Conservation (phyloP, 2,797 vertebrate species). For the Sebastes taczanowskii region DNA sequence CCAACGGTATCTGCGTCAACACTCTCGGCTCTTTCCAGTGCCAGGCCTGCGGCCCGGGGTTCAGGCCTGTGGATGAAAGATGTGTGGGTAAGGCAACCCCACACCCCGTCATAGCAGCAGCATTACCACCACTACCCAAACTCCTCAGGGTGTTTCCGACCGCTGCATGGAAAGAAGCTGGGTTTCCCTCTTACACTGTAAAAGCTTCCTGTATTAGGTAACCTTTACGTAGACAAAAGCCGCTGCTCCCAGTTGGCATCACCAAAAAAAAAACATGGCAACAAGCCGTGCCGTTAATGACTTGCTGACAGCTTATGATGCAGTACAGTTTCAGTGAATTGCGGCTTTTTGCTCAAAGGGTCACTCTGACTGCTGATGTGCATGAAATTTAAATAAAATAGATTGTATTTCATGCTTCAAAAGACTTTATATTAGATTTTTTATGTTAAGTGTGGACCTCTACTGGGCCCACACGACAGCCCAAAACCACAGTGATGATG, state of each 20-base stretch:
- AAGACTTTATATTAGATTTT: slow-evolving; percentile 40
- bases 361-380: slow-evolving; percentile 30
- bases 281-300: slow-evolving; percentile 46
- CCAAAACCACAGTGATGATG: slow-evolving; percentile 52
- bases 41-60: slow-evolving; percentile 77
- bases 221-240: slow-evolving; percentile 48
- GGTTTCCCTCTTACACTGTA: slow-evolving; percentile 53
- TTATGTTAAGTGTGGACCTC: slow-evolving; percentile 40
- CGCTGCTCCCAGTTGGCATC: slow-evolving; percentile 54
- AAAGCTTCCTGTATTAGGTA: slow-evolving; percentile 60
- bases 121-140: not conserved
- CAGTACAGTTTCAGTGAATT: slow-evolving; percentile 41
- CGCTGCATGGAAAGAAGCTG: slow-evolving; percentile 48
- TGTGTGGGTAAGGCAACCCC: slow-evolving; percentile 81
- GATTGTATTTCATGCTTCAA: slow-evolving; percentile 35
- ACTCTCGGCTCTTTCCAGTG: slow-evolving; percentile 82
- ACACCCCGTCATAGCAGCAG: slow-evolving; percentile 18
- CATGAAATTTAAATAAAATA: slow-evolving; percentile 36
- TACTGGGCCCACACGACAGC: slow-evolving; percentile 23
- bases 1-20: slow-evolving; percentile 78
- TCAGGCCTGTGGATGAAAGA: slow-evolving; percentile 71
- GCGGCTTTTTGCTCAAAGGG: slow-evolving; percentile 33
- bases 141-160: slow-evolving; percentile 32
- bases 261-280: slow-evolving; percentile 54
- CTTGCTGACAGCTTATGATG: slow-evolving; percentile 64